A percentile compares a stretch with the other conserved stretches of the same genome.
phyloP scores from a whole-genome alignment of 2,113 vertebrate genomes.

The Herpetotheres cachinnans region DNA sequence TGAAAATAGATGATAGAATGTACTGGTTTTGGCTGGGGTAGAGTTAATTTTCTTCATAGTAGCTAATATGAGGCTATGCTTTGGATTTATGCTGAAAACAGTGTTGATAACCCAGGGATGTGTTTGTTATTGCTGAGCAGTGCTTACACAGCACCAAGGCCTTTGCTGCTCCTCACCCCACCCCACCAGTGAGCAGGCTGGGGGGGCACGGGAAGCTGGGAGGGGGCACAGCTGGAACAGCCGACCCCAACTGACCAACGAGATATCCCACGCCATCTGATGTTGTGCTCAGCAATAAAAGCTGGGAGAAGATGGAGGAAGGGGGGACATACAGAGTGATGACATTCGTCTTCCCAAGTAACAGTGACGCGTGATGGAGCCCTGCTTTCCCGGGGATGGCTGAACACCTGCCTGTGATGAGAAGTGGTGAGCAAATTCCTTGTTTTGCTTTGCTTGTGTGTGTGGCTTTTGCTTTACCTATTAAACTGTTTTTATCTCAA shows the following conservation, averaged over 20 bases:
- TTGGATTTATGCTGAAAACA: background rate
- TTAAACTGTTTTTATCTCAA: background rate
- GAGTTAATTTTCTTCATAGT: background rate
- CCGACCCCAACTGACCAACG: no score
- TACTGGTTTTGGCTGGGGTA: background rate
- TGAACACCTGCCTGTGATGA: background rate
- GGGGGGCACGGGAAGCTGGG: background rate
- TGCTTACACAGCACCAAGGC: background rate
- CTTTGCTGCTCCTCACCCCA: background rate
- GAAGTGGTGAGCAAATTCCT: background rate
- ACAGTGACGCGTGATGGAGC: rapidly evolving
- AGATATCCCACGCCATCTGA: no score
- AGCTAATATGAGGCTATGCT: background rate
- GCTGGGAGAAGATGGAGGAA: no score
- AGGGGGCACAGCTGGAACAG: background rate
- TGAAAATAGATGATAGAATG: background rate
- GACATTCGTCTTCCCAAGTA: background rate
- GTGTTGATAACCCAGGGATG: rapidly evolving
- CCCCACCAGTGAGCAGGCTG: background rate
- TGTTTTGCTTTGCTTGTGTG: background rate
- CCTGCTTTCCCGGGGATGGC: background rate
- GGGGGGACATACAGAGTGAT: no score
- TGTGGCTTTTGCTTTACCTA: background rate
- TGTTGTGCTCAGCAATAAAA: no score
- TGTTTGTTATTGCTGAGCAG: background rate